These are phyloP conservation scores for Cherax destructor DNA, from an alignment of 1,140 invertebrate genomes.

Conservation along the genomic window DNA sequence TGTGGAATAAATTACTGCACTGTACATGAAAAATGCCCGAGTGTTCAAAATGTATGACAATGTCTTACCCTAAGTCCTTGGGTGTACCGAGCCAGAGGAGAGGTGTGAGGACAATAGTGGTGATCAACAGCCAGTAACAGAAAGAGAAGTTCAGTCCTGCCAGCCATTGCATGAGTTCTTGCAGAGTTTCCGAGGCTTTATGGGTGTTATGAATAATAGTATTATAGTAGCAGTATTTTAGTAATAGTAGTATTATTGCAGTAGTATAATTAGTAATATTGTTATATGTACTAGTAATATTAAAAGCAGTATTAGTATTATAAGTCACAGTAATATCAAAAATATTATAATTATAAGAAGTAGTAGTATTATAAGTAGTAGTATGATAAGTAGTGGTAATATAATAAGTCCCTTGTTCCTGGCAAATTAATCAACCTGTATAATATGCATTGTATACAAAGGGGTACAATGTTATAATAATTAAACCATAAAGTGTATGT, in stretches of 20 bases:
- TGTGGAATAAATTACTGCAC: too few species aligned
- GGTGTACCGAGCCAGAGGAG: conserved; percentile 41
- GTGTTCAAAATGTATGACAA: not conserved
- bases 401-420: too few species aligned
- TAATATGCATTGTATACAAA: too few species aligned
- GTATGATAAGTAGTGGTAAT: too few species aligned
- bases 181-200: conserved; percentile 42
- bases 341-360: too few species aligned
- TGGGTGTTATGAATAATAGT: too few species aligned
- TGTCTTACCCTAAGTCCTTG: conserved; percentile 54
- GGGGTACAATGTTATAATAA: too few species aligned
- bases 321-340: too few species aligned
- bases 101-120: conserved; percentile 8
- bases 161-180: not conserved
- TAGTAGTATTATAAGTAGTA: too few species aligned
- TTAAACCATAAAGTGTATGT: too few species aligned
- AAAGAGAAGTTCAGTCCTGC: conserved; percentile 35
- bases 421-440: too few species aligned
- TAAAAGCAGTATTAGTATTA: not conserved
- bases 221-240: not conserved
- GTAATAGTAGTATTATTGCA: not conserved
- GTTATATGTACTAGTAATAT: not conserved
- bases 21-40: not conserved
- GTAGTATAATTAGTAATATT: not conserved
- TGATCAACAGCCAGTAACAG: conserved; percentile 45